Conservation (phyloP, 2,113 vertebrate species). For the Elachura formosa region DNA sequence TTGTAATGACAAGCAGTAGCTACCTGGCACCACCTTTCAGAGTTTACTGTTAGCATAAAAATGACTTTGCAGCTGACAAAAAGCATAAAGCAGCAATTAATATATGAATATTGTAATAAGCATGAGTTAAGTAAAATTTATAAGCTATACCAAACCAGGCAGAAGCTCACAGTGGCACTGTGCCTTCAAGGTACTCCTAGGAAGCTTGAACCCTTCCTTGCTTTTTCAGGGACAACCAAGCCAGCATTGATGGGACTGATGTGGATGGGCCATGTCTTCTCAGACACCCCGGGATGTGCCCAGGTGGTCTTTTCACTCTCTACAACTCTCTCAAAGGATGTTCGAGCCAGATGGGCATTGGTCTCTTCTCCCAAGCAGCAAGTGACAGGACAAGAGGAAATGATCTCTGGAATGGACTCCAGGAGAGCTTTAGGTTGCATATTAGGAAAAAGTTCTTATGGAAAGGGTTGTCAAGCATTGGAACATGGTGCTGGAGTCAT, state of each 20-base stretch:
- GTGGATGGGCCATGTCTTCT: not conserved
- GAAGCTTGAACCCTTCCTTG: not conserved
- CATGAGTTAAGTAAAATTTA: not conserved
- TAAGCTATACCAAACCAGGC: not conserved
- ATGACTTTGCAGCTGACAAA: not conserved
- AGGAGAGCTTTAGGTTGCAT: not conserved
- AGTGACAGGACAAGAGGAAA: not conserved
- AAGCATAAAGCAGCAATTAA: slow-evolving; percentile 35
- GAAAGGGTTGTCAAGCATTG: not conserved
- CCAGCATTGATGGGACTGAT: not conserved
- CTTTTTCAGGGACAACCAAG: not conserved
- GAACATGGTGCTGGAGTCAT: not conserved
- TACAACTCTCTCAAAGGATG: not conserved
- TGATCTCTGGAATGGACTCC: not conserved
- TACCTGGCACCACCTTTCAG: not conserved
- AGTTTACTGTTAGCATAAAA: not conserved
- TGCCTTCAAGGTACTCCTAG: not conserved
- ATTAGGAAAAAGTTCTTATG: not conserved
- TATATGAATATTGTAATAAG: not conserved
- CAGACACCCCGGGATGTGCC: not conserved
- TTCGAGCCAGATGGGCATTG: not conserved
- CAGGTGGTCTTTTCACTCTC: not conserved
- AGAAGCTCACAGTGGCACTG: not conserved
- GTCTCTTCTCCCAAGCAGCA: not conserved
- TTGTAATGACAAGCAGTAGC: not conserved